A percentile compares a stretch with the other conserved stretches of the same genome.
Evolutionary conservation across 92 coral and sea anemone species (phyloP).

Genomic region (Actinostola sp.): DNA sequence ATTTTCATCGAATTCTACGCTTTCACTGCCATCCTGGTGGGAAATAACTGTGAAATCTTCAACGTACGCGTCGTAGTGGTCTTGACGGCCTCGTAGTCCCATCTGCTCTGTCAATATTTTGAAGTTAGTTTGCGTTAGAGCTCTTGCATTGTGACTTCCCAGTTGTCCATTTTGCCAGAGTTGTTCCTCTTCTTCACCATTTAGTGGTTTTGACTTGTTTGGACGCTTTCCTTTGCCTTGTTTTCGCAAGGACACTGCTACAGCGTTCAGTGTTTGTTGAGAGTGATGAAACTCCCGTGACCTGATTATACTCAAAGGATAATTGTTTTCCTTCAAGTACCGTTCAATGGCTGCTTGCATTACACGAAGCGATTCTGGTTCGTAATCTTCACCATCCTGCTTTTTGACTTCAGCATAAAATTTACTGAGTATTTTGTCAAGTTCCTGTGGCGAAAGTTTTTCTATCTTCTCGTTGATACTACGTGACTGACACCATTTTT

Average conservation of each 20-base stretch:
- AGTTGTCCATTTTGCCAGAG: conserved; percentile 35
- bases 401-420: conserved; percentile 49
- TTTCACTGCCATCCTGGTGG: conserved; percentile 32
- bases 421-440: not conserved
- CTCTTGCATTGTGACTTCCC: conserved; percentile 32
- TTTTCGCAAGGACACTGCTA: conserved; percentile 24
- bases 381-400: conserved; percentile 50
- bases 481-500: conserved; percentile 31
- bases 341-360: conserved; percentile 52
- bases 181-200: conserved; percentile 32
- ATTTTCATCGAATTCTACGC: conserved; percentile 7
- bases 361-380: conserved; percentile 53
- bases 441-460: not conserved
- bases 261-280: conserved; percentile 17
- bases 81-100: conserved; percentile 54
- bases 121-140: not conserved
- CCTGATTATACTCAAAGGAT: conserved; percentile 32
- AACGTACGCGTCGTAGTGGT: conserved; percentile 45
- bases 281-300: conserved; percentile 38
- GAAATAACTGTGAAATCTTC: conserved; percentile 26
- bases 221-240: conserved; percentile 45
- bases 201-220: conserved; percentile 27
- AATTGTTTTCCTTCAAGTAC: conserved; percentile 20
- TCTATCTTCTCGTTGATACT: not conserved
- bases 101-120: conserved; percentile 27